Evolutionary conservation across 1,140 invertebrate species (phyloP).

Genomic region (Paralvinella palmiformis): DNA sequence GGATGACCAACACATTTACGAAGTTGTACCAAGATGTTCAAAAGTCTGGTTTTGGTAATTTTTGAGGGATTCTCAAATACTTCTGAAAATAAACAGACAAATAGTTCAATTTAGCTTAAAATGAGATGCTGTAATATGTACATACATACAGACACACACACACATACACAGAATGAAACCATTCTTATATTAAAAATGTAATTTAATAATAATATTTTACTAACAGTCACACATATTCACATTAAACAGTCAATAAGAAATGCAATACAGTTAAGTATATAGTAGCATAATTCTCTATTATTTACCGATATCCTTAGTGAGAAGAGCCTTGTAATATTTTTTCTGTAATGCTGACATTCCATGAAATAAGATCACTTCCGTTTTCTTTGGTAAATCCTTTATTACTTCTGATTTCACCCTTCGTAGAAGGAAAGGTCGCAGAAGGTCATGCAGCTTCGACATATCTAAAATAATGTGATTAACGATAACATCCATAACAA

Average conservation of each 20-base stretch:
- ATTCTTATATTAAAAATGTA: too few relatives aligned
- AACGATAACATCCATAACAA: background rate
- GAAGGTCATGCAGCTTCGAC: constrained; percentile 33
- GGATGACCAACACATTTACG: constrained; percentile 51
- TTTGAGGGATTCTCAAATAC: constrained; percentile 33
- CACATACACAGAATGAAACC: too few relatives aligned
- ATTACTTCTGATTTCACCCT: constrained; percentile 43
- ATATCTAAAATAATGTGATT: constrained; percentile 26
- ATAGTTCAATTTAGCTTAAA: background rate
- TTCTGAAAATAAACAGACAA: constrained; percentile 25
- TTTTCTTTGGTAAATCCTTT: constrained; percentile 41
- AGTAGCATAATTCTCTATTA: too few relatives aligned
- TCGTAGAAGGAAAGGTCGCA: constrained; percentile 42
- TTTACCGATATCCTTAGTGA: constrained; percentile 44
- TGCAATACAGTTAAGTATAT: too few relatives aligned
- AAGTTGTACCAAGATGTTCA: constrained; percentile 50
- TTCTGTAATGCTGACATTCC: constrained; percentile 44
- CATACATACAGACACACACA: too few relatives aligned
- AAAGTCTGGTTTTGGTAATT: constrained; percentile 29
- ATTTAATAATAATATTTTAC: too few relatives aligned
- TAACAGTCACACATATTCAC: background rate
- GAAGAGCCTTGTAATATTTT: constrained; percentile 47
- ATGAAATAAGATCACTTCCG: constrained; percentile 47
- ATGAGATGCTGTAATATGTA: constrained; percentile 7
- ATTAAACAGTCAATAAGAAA: too few relatives aligned